Evolutionary conservation across 2,888 invertebrate genomes (phyloP).

Genomic region (Diarsia dahlii): DNA sequence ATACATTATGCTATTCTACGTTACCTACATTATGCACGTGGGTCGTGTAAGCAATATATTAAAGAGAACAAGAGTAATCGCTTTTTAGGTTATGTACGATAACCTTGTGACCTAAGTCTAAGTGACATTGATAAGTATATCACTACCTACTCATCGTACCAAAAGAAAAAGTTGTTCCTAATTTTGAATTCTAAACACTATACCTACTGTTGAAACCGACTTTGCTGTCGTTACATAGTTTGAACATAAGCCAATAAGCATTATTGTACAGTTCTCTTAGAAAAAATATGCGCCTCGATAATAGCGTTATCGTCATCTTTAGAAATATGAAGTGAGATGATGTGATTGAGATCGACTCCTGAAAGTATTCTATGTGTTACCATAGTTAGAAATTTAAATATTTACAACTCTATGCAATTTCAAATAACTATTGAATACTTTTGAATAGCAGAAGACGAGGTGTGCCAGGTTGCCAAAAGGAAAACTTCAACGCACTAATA

Average conservation of each 20-base stretch:
- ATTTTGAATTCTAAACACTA: background rate
- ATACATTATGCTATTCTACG: background rate
- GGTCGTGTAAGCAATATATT: background rate
- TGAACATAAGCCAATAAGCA: background rate
- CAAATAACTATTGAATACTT: background rate
- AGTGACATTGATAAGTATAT: background rate
- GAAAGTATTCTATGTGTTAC: background rate
- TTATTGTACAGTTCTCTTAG: background rate
- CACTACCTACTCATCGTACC: background rate
- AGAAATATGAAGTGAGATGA: background rate
- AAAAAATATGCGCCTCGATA: background rate
- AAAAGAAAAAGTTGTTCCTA: background rate
- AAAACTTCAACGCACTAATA: background rate
- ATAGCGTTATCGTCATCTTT: background rate
- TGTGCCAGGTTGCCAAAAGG: background rate
- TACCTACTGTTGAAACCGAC: background rate
- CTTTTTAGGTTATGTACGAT: background rate
- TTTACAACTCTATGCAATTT: background rate
- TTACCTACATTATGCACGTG: background rate
- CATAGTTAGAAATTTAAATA: background rate
- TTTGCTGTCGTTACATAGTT: background rate
- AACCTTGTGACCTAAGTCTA: background rate
- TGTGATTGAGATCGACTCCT: background rate
- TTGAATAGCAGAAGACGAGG: background rate
- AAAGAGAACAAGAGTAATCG: background rate